phyloP scores from a whole-genome alignment of 2,888 invertebrate genomes.

The Panzeria rudis region DNA sequence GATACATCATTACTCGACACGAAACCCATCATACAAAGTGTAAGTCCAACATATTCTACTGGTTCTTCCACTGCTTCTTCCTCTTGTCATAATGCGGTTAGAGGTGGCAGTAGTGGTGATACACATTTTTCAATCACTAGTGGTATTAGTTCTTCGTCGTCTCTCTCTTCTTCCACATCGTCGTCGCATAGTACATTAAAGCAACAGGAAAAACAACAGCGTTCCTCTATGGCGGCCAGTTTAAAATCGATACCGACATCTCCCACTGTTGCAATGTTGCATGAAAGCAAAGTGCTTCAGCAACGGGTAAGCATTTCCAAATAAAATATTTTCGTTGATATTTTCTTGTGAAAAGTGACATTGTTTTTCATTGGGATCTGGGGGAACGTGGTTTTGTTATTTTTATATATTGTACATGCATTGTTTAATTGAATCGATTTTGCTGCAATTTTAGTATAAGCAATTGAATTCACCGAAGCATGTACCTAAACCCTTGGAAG shows the following conservation, averaged over 20 bases:
- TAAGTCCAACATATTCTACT: conserved; percentile 86
- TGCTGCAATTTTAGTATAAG: too few species aligned
- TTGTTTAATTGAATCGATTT: too few species aligned
- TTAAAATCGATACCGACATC: conserved; percentile 77
- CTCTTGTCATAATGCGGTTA: conserved; percentile 25
- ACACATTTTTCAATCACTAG: too few species aligned
- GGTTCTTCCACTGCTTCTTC: conserved; percentile 56
- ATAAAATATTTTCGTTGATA: conserved; percentile 55
- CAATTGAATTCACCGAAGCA: too few species aligned
- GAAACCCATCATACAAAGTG: conserved; percentile 90
- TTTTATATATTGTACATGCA: neutral
- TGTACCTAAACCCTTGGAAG: too few species aligned
- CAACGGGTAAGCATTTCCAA: conserved; percentile 91
- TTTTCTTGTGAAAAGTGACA: conserved; percentile 43
- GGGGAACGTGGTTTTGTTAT: neutral
- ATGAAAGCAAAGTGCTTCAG: conserved; percentile 89
- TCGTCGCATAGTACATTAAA: conserved; percentile 70
- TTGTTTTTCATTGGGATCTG: conserved; percentile 9
- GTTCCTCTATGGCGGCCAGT: conserved; percentile 64
- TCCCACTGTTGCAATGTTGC: conserved; percentile 78
- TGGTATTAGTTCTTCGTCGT: conserved; percentile 69
- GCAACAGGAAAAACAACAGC: conserved; percentile 59
- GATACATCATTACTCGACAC: conserved; percentile 87
- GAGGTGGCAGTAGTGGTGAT: too few species aligned
- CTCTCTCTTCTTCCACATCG: conserved; percentile 73